These are phyloP conservation scores for Drosophila percnosoma DNA, from an alignment of 2,888 invertebrate genomes.

Conservation along the genomic window DNA sequence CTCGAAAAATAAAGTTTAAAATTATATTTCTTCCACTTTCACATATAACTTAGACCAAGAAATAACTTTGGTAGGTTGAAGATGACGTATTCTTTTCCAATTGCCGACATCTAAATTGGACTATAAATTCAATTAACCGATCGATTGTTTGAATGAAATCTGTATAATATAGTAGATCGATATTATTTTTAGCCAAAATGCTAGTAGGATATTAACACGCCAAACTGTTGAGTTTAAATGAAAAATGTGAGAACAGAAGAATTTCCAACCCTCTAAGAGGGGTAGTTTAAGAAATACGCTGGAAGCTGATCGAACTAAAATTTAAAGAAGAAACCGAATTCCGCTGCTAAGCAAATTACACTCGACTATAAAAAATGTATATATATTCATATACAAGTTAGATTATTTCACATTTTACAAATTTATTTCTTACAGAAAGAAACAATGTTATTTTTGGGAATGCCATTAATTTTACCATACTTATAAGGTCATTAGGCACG, in stretches of 20 bases:
- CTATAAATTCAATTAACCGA: rapidly evolving
- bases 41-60: neutral
- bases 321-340: neutral
- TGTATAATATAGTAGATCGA: neutral
- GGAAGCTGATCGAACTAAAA: neutral
- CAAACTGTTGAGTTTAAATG: neutral
- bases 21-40: neutral
- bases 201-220: neutral
- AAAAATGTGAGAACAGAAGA: too few relatives aligned
- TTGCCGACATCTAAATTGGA: neutral
- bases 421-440: neutral
- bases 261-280: too few relatives aligned
- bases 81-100: neutral
- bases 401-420: neutral
- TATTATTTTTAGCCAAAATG: neutral
- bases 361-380: neutral
- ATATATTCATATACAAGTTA: neutral
- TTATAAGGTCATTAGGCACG: constrained; percentile 70
- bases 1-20: neutral
- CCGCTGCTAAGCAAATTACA: neutral
- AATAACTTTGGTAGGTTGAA: neutral
- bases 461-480: constrained; percentile 63
- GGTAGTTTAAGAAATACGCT: neutral
- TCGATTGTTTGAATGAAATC: neutral
- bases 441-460: constrained; percentile 2